phyloP scores from a whole-genome alignment of 1,140 invertebrate species.

The Trachelipus rathkii region DNA sequence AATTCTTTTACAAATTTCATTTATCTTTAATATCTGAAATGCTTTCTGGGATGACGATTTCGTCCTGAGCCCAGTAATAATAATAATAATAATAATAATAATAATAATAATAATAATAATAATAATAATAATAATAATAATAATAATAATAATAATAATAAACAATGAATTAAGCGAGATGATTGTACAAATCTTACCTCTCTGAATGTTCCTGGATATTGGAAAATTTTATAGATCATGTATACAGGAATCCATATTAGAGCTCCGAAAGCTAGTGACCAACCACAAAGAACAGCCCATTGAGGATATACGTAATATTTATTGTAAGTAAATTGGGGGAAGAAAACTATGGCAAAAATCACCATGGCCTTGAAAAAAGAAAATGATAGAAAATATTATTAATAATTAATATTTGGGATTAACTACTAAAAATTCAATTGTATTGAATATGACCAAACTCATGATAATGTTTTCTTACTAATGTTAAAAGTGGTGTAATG shows the following conservation, averaged over 20 bases:
- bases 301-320: constrained; percentile 56
- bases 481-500: constrained; percentile 53
- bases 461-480: constrained; percentile 49
- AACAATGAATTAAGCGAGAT: no score
- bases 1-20: no score
- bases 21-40: no score
- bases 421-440: no score
- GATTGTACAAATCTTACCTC: constrained; percentile 45
- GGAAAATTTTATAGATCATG: constrained; percentile 50
- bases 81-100: no score
- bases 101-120: no score
- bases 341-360: constrained; percentile 57
- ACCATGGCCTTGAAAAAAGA: constrained; percentile 55
- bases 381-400: constrained; percentile 12
- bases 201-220: constrained; percentile 47
- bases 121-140: no score
- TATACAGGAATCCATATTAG: constrained; percentile 59
- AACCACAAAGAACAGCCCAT: constrained; percentile 57
- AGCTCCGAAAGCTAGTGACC: constrained; percentile 56
- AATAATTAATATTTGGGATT: no score
- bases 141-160: no score
- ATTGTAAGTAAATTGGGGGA: constrained; percentile 54
- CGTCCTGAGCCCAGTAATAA: no score
- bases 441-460: no score
- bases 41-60: no score